Conservation (phyloP, 2,113 vertebrate species). For the Menura novaehollandiae region DNA sequence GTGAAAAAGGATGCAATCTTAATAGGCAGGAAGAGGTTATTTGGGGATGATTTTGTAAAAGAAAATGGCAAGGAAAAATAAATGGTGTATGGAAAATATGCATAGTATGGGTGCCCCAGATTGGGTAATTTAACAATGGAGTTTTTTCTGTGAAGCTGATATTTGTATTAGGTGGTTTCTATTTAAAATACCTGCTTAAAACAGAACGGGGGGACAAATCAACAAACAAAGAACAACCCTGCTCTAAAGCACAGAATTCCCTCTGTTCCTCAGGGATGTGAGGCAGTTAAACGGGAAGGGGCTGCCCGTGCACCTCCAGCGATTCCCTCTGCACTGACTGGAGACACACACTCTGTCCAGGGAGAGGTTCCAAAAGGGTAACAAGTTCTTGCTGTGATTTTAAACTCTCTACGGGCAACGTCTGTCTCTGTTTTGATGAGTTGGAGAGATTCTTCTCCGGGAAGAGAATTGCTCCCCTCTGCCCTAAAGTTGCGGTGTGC, state of each 20-base stretch:
- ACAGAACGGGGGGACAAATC: not conserved
- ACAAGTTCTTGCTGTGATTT: constrained; percentile 40
- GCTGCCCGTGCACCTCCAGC: not conserved
- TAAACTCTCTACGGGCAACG: not conserved
- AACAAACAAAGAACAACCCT: not conserved
- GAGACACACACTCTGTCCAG: not conserved
- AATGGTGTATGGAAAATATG: not conserved
- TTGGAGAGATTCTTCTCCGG: not conserved
- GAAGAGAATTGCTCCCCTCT: not conserved
- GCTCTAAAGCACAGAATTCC: not conserved
- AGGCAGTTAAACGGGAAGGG: not conserved
- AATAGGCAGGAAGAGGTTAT: not conserved
- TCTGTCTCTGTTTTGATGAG: not conserved
- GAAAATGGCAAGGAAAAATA: not conserved
- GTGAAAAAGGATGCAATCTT: not conserved
- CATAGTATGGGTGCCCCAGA: not conserved
- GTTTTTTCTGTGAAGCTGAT: not conserved
- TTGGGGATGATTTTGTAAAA: not conserved
- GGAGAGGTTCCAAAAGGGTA: not conserved
- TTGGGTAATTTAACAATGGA: not conserved
- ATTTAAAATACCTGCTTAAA: constrained; percentile 14
- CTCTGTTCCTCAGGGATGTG: not conserved
- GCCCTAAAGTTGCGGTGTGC: not conserved
- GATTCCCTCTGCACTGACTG: not conserved
- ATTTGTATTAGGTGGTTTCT: not conserved